These are phyloP conservation scores for Monopis laevigella DNA, from an alignment of 2,888 invertebrate genomes.

Conservation along the genomic window DNA sequence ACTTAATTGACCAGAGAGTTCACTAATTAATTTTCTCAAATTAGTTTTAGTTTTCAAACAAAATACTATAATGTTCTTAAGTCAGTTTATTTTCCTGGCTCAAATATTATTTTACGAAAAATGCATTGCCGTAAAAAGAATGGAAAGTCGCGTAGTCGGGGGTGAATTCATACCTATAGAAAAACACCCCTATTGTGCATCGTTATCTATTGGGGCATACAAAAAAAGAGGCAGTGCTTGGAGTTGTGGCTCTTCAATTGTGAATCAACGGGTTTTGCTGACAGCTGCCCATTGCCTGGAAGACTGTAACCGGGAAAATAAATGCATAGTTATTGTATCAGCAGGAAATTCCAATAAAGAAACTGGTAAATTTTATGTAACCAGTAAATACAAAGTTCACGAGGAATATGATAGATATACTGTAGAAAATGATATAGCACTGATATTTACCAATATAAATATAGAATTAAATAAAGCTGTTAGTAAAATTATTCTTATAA, in stretches of 20 bases:
- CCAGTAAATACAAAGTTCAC: constrained; percentile 14
- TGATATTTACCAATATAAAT: constrained; percentile 12
- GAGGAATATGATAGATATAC: constrained; percentile 14
- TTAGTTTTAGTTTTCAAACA: no score
- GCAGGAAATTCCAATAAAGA: constrained; percentile 22
- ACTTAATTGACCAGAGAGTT: no score
- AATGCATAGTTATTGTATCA: constrained; percentile 8
- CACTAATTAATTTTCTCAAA: no score
- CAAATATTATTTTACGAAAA: no score
- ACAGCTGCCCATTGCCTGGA: constrained; percentile 31
- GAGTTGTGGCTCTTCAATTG: constrained; percentile 28
- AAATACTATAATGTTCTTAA: no score
- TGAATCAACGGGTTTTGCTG: constrained; percentile 26
- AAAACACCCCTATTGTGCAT: constrained; percentile 25
- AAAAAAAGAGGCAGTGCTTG: constrained; percentile 5
- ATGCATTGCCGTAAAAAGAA: no score
- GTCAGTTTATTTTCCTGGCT: no score
- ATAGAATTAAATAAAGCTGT: constrained; percentile 1
- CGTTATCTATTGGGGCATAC: constrained; percentile 16
- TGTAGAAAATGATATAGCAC: constrained; percentile 20
- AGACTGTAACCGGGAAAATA: background rate
- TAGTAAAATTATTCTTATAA: constrained; percentile 21
- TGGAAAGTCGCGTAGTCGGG: constrained; percentile 21
- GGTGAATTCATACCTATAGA: constrained; percentile 20
- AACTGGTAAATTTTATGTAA: constrained; percentile 10